Base-by-base conservation (phyloP, 64 coral and sea anemone genomes). In the Montipora capricornis region DNA sequence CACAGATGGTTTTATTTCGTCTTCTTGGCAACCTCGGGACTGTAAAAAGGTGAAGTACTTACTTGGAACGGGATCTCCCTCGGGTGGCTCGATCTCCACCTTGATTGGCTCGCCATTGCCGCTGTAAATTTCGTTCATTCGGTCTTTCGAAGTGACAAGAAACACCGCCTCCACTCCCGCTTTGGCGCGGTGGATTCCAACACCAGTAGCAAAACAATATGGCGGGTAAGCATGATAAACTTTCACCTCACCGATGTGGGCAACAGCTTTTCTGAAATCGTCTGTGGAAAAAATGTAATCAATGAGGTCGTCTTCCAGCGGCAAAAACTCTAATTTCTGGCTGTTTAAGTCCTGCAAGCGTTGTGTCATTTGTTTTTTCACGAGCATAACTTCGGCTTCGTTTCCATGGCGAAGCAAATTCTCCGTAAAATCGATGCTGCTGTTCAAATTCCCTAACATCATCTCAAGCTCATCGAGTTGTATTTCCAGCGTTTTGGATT, bases 371-470 rank as follows among this genome's bases (percentile, higher is more conserved):
- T 98, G 97, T 66, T 98, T 98, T 68, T 92, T 87, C 1, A 98
- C 97, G 9, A 98, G 59, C 81, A 95, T 98, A 20, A 98, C 97
- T 52, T 98, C 97, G 10, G 97, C 97, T 71, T 98, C 97, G 83
- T 98, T 98, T 5, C 97, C 97, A 75, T 98, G 97, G 11, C 69
- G 68, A 0, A 98, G 91, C 15, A 95, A 83, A n/a, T 93, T 98
- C 80, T 98, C 97, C 0, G 97, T 95, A 64, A 98, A 98, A 52
- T 98, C 94, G n/a, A 95, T 93, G 51, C 97, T 94, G 58, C 97
- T 98, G 19, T 92, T 94, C 11, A 98, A 58, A 76, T 95, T 98
- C 0, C 94, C 97, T 16, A 98, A 47, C 91, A 96, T 94, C 78
- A 90, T 87, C 53, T 95, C 89, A 0, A 95, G 68, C 20, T 87